These are phyloP conservation scores for Drosophila lowei DNA, from an alignment of 1,140 invertebrate genomes.

Conservation along the genomic window DNA sequence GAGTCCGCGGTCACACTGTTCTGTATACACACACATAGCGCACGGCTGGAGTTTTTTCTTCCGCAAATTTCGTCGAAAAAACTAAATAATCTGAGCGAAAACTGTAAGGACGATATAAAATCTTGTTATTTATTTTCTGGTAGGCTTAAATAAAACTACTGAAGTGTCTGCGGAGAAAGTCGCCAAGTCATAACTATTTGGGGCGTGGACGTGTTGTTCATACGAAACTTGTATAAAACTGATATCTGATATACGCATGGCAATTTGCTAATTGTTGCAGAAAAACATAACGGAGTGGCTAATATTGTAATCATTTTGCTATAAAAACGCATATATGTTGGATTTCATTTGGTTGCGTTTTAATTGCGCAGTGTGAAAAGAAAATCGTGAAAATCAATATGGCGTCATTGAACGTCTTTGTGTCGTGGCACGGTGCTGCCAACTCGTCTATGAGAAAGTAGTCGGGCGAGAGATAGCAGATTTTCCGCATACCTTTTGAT, in stretches of 20 bases:
- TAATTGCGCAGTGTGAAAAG: constrained; percentile 43
- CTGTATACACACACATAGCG: not conserved
- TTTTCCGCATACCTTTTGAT: constrained; percentile 10
- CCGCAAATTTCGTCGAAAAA: constrained; percentile 19
- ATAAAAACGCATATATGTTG: constrained; percentile 23
- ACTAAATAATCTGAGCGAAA: not conserved
- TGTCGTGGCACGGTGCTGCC: constrained; percentile 47
- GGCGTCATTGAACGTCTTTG: constrained; percentile 35
- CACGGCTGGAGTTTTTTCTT: constrained; percentile 16
- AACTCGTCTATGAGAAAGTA: constrained; percentile 14
- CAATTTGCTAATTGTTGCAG: not conserved
- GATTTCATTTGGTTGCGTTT: constrained; percentile 25
- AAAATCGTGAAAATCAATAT: constrained; percentile 50
- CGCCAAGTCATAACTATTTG: constrained; percentile 21
- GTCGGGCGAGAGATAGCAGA: constrained; percentile 7
- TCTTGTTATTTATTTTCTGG: constrained; percentile 29
- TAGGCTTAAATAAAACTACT: constrained; percentile 40
- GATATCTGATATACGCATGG: not conserved
- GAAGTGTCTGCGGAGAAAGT: constrained; percentile 35
- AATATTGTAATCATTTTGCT: constrained; percentile 26
- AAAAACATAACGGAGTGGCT: constrained; percentile 24
- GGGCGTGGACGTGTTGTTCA: constrained; percentile 32
- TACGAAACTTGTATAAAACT: constrained; percentile 9
- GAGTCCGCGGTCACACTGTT: too few relatives aligned
- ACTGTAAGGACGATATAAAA: constrained; percentile 32